Conservation (phyloP, 2,113 vertebrate species). For the Nibea albiflora region DNA sequence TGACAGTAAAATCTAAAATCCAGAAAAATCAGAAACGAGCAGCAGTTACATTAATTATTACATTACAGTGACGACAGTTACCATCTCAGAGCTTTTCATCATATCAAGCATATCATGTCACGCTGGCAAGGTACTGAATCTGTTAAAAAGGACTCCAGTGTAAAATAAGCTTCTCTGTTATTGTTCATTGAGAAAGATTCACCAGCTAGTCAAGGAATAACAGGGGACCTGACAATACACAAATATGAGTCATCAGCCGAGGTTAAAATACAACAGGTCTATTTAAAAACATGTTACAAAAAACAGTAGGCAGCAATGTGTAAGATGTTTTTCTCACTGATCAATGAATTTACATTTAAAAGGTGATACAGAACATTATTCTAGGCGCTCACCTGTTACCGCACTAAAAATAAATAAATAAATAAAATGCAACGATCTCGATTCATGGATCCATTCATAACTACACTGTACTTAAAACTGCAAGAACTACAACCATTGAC, state of each 20-base stretch:
- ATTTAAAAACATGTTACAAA: background rate
- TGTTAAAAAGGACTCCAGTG: constrained; percentile 23
- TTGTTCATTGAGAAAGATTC: constrained; percentile 36
- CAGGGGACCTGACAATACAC: constrained; percentile 40
- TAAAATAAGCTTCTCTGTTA: constrained; percentile 22
- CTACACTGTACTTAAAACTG: constrained; percentile 24
- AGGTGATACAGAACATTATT: background rate
- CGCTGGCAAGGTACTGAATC: background rate
- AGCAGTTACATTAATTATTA: too few species aligned
- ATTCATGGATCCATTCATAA: constrained; percentile 21
- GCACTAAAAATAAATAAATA: constrained; percentile 12
- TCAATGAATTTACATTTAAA: background rate
- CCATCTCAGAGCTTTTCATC: too few species aligned
- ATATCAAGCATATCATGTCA: too few species aligned
- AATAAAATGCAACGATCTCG: constrained; percentile 17
- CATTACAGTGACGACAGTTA: background rate
- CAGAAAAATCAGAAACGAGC: too few species aligned
- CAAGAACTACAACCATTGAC: constrained; percentile 31
- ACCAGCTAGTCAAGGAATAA: constrained; percentile 48
- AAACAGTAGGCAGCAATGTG: background rate
- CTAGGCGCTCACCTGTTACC: background rate
- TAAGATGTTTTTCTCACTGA: background rate
- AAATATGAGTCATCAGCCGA: constrained; percentile 49
- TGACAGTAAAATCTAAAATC: too few species aligned
- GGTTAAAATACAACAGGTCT: constrained; percentile 45